phyloP scores from a whole-genome alignment of 2,113 vertebrate genomes.

The Crotalus viridis region DNA sequence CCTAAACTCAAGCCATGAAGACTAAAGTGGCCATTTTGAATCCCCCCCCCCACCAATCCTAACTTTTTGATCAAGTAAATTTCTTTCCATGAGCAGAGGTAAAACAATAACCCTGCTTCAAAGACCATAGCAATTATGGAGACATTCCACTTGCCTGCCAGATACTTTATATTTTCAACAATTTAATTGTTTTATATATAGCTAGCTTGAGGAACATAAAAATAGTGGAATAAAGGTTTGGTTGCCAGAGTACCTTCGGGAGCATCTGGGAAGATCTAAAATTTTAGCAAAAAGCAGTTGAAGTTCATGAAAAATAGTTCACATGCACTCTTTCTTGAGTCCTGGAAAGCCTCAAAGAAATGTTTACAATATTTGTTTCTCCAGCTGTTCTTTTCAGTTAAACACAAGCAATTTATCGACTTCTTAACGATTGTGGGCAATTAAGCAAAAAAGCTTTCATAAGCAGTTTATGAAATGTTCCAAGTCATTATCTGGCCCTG shows the following conservation, averaged over 20 bases:
- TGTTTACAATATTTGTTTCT: neutral
- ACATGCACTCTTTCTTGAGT: constrained; percentile 18
- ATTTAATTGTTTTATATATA: neutral
- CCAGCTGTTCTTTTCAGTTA: constrained; percentile 14
- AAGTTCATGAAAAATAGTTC: constrained; percentile 20
- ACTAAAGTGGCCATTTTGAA: neutral
- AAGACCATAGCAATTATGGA: neutral
- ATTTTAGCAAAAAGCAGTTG: neutral
- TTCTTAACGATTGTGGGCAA: neutral
- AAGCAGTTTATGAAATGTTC: neutral
- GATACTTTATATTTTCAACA: neutral
- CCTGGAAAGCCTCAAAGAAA: constrained; percentile 9
- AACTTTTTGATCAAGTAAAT: neutral
- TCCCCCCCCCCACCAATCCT: too few species aligned
- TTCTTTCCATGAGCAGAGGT: neutral
- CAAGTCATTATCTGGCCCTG: neutral
- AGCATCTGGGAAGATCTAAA: constrained; percentile 12
- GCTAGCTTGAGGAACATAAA: constrained; percentile 11
- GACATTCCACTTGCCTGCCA: neutral
- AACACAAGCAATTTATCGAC: neutral
- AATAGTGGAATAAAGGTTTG: neutral
- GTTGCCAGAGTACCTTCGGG: neutral
- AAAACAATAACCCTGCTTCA: neutral
- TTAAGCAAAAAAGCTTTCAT: neutral
- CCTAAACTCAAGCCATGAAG: neutral